Percentiles rank a stretch among this genome's conserved stretches.
Conservation (phyloP, 2,888 invertebrate species). For the Cosmia trapezina region DNA sequence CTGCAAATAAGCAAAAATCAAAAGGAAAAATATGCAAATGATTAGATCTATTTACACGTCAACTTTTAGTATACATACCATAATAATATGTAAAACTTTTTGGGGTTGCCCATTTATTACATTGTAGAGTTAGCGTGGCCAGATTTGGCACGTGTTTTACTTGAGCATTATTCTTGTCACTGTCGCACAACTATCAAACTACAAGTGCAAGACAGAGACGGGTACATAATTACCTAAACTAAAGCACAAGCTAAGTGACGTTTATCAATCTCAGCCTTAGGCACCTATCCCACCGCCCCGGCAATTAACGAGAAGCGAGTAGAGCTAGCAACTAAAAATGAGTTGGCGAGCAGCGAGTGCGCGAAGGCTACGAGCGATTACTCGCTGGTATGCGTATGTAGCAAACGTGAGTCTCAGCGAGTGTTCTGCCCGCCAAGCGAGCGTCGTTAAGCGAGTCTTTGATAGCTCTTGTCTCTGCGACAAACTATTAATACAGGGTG, state of each 20-base stretch:
- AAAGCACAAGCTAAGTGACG: neutral
- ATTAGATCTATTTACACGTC: too few species aligned
- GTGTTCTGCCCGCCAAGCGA: neutral
- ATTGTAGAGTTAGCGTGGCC: too few species aligned
- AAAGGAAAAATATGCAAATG: too few species aligned
- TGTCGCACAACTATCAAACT: neutral
- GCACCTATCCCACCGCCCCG: neutral
- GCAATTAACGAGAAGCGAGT: neutral
- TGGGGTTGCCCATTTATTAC: too few species aligned
- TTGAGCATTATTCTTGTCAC: neutral
- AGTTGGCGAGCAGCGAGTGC: neutral
- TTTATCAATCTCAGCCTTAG: neutral
- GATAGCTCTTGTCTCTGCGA: neutral
- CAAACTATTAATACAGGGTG: too few species aligned
- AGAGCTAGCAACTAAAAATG: neutral
- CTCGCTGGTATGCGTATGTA: neutral
- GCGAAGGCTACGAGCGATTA: neutral
- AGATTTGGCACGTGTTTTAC: too few species aligned
- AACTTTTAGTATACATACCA: too few species aligned
- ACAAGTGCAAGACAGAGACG: neutral
- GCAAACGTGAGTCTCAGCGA: neutral
- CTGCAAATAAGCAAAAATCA: too few species aligned
- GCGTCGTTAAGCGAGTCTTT: neutral
- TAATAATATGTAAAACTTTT: too few species aligned
- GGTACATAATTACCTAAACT: neutral